phyloP scores from a whole-genome alignment of 2,888 invertebrate species.

The Ctenicera cuprea region DNA sequence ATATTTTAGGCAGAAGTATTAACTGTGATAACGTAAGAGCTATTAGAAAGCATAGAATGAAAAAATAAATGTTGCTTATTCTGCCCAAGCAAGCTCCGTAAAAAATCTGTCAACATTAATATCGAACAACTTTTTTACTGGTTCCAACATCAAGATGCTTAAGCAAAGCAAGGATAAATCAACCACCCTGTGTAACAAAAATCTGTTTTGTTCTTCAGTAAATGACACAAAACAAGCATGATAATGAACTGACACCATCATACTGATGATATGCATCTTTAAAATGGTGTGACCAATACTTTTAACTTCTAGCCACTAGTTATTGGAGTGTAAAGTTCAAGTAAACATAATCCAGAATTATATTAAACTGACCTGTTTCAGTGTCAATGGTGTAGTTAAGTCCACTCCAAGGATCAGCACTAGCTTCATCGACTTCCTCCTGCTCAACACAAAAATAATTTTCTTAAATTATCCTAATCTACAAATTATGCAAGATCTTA shows the following conservation, averaged over 20 bases:
- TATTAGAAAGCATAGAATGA: too few species aligned
- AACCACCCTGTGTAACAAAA: conserved; percentile 13
- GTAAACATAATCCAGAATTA: conserved; percentile 13
- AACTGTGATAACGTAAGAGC: too few species aligned
- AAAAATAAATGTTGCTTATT: too few species aligned
- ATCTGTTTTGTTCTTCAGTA: conserved; percentile 21
- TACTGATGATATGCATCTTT: conserved; percentile 27
- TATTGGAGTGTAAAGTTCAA: conserved; percentile 13
- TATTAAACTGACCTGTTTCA: conserved; percentile 82
- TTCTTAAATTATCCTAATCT: not conserved
- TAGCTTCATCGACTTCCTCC: conserved; percentile 62
- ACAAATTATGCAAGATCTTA: conserved; percentile 55
- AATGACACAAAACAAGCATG: conserved; percentile 25
- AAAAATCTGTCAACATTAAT: too few species aligned
- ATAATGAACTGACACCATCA: conserved; percentile 19
- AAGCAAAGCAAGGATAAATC: not conserved
- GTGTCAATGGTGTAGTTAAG: conserved; percentile 89
- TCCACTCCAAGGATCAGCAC: conserved; percentile 82
- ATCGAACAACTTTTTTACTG: too few species aligned
- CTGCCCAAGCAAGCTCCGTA: too few species aligned
- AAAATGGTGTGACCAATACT: conserved; percentile 37
- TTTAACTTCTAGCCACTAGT: conserved; percentile 25
- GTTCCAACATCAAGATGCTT: too few species aligned
- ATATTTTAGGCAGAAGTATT: too few species aligned
- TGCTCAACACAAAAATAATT: conserved; percentile 50